Conservation (phyloP, 1,140 invertebrate genomes). For the Dinoponera quadriceps region DNA sequence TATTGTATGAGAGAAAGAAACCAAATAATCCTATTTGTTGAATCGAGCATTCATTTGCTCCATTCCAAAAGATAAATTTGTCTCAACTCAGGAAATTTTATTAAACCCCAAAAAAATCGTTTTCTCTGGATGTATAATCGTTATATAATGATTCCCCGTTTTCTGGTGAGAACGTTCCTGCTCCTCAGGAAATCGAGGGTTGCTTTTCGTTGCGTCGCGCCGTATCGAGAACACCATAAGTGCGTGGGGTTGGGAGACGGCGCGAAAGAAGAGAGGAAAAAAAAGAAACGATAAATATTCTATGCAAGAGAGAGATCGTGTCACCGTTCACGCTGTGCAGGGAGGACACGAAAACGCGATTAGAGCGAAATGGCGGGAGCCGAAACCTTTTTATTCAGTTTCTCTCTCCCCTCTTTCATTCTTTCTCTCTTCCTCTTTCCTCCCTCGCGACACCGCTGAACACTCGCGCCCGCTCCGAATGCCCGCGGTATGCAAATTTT, state of each 20-base stretch:
- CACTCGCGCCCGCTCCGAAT: background rate
- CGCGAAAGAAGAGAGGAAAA: background rate
- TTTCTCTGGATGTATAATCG: too few relatives aligned
- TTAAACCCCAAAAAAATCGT: too few relatives aligned
- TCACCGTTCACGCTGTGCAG: background rate
- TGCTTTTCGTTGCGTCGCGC: background rate
- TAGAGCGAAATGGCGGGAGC: constrained; percentile 60
- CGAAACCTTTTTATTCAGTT: constrained; percentile 60
- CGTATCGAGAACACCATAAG: background rate
- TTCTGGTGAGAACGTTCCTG: background rate
- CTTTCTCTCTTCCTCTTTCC: background rate
- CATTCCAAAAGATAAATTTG: too few relatives aligned
- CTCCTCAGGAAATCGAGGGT: constrained; percentile 16
- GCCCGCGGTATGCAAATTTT: constrained; percentile 71
- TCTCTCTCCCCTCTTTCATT: background rate
- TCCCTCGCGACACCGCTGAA: background rate
- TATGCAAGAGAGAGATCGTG: constrained; percentile 1
- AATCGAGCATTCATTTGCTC: too few relatives aligned
- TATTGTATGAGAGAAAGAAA: too few relatives aligned
- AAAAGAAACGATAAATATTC: constrained; percentile 45
- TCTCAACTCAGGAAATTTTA: too few relatives aligned
- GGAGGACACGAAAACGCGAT: constrained; percentile 68
- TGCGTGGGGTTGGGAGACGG: background rate
- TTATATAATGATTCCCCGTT: background rate
- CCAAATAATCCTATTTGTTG: too few relatives aligned